Evolutionary conservation across 1,140 invertebrate genomes (phyloP).

Genomic region (Brachionus asplanchnoidis): DNA sequence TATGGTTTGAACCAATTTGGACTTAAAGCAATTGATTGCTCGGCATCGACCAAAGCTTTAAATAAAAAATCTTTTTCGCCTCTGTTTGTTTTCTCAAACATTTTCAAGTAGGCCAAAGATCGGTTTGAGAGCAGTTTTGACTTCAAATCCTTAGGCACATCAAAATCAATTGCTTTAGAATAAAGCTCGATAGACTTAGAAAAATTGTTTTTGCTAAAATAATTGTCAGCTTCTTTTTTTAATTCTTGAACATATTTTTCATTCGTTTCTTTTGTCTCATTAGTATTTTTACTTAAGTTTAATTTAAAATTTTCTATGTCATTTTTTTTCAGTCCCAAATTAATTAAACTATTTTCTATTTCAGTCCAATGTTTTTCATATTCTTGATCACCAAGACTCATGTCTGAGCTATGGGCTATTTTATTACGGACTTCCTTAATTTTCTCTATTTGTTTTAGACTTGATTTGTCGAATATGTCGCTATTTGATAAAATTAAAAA

Average conservation of each 20-base stretch:
- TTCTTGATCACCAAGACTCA: background rate
- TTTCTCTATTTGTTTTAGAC: background rate
- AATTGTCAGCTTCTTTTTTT: background rate
- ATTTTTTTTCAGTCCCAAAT: background rate
- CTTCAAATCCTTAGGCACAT: background rate
- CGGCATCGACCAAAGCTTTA: conserved; percentile 9
- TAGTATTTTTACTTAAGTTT: no score
- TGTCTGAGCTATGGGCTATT: background rate
- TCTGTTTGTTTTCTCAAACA: background rate
- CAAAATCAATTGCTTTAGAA: background rate
- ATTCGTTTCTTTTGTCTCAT: no score
- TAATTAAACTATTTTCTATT: background rate
- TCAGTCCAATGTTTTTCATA: background rate
- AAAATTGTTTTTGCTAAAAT: background rate
- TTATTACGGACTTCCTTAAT: background rate
- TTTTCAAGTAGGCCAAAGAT: background rate
- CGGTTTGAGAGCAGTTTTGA: background rate
- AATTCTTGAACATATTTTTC: background rate
- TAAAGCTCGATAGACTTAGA: background rate
- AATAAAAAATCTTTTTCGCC: background rate
- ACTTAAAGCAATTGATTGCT: background rate
- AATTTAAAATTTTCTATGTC: background rate
- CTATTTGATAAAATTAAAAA: background rate
- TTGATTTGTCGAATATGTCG: background rate
- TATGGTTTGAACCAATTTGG: conserved; percentile 3